Conservation (phyloP, 2,113 vertebrate genomes). For the Cyrtonyx montezumae region DNA sequence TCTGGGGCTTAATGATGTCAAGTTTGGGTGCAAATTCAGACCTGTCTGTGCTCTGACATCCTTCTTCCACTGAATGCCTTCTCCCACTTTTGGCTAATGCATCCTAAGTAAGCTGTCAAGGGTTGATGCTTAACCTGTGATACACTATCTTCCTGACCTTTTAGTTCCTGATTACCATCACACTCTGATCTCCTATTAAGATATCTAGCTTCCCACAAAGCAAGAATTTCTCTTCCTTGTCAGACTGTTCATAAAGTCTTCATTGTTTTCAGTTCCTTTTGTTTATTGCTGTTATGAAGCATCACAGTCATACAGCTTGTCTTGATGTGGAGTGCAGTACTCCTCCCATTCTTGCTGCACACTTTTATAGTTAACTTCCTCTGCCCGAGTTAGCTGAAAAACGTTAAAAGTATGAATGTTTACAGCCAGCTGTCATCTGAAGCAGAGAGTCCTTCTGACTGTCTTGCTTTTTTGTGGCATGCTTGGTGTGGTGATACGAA, state of each 20-base stretch:
- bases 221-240: background rate
- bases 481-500: background rate
- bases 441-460: background rate
- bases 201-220: background rate
- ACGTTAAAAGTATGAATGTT: background rate
- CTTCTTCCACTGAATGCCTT: background rate
- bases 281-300: background rate
- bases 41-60: background rate
- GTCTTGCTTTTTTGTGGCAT: background rate
- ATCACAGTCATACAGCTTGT: background rate
- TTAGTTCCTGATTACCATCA: background rate
- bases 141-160: background rate
- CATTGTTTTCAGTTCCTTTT: slow-evolving; percentile 18
- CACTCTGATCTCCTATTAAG: background rate
- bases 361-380: background rate
- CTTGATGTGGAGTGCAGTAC: background rate
- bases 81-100: background rate
- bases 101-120: background rate
- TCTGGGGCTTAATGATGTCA: background rate
- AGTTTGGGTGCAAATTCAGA: background rate
- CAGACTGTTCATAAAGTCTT: background rate
- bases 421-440: background rate
- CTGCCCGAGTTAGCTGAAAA: background rate
- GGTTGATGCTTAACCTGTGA: background rate
- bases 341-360: background rate